Evolutionary conservation across 2,113 vertebrate genomes (phyloP), one percentile per base, ranked within the genome.

Genomic region (Gopherus evgoodei): DNA sequence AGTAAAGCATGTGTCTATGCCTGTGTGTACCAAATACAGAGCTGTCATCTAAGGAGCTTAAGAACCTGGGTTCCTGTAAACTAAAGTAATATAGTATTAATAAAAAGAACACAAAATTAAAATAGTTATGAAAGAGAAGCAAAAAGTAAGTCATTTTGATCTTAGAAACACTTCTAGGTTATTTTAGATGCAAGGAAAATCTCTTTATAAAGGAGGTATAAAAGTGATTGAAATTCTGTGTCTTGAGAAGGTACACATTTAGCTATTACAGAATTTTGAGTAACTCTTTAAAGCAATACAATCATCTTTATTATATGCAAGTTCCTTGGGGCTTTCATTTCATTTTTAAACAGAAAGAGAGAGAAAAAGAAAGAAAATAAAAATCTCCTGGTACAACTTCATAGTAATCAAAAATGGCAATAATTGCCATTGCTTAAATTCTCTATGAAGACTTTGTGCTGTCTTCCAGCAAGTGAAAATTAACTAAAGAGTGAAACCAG

Each of bases 201-300:
- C 79, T 90, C 89, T 96, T 94, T 85, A 95, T 96, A 94, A 97
- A 96, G 95, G 96, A 96, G 95, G 87, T 94, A 89, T 93, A 95
- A 97, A 97, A 97, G 95, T 95, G 85, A 96, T 97, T 96, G 96
- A 96, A 96, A 93, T 85, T 87, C 88, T 57, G 49, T 87, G 81
- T 81, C 91, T 95, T 91, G 86, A 91, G 87, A 97, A 97, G 96
- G 95, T 96, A 86, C 94, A 97, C 87, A 96, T 86, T 94, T 95
- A 96, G 90, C 93, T 96, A 94, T 95, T 96, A 96, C 90, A 95
- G 90, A 96, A 96, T 97, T 97, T 96, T 57, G 88, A 96, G 91
- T 78, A 96, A 96, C 90, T 88, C 88, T 96, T 97, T 97, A 95
- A 93, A 95, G 89, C 83, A 95, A 97, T 97, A 96, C 95, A 93